Conservation (phyloP, 2,797 vertebrate species). For the Acrossocheilus wenchowensis region DNA sequence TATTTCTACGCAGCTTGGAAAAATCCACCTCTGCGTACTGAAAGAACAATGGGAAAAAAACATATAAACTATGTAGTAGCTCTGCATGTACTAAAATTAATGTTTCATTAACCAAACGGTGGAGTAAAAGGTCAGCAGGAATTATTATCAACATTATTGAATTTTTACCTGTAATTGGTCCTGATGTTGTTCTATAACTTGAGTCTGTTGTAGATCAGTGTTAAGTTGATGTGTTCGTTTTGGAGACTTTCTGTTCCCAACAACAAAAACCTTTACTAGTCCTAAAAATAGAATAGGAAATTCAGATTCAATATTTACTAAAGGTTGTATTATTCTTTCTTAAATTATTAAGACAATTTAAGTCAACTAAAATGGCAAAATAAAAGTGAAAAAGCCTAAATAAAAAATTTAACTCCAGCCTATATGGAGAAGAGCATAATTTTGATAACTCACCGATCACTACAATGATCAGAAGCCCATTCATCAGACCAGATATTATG, state of each 20-base stretch:
- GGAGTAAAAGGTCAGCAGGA: background rate
- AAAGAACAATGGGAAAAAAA: background rate
- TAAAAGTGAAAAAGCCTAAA: background rate
- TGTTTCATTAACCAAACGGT: background rate
- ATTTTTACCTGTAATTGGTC: background rate
- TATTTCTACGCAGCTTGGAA: conserved; percentile 8
- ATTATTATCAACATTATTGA: background rate
- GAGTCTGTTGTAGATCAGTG: background rate
- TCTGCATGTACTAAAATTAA: background rate
- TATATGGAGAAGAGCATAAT: background rate
- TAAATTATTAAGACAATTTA: no score
- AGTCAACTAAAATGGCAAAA: no score
- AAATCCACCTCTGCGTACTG: background rate
- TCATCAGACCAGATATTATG: background rate
- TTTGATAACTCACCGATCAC: background rate
- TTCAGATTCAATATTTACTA: background rate
- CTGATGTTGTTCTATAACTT: background rate
- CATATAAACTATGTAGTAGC: no score
- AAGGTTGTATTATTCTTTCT: background rate
- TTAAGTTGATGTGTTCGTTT: background rate
- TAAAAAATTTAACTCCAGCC: background rate
- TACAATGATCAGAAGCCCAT: background rate
- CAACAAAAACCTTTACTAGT: background rate
- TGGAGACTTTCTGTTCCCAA: background rate
- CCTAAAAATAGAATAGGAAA: background rate